A percentile compares a stretch with the other conserved stretches of the same genome.
These are phyloP conservation scores for Lophius americanus DNA, from an alignment of 2,797 vertebrate genomes.

Conservation along the genomic window DNA sequence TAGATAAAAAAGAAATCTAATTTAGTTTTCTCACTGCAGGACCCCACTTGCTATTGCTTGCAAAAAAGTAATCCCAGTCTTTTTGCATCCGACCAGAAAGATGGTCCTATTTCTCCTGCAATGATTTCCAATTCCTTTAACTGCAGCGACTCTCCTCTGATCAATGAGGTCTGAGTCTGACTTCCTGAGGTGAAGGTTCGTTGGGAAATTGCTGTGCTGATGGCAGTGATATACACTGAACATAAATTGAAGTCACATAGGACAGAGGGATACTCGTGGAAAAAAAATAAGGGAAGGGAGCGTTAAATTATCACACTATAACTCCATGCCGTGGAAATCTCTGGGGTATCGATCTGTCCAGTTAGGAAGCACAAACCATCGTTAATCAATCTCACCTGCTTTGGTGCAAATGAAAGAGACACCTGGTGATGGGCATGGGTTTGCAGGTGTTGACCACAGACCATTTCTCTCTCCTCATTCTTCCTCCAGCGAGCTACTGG, in stretches of 20 bases:
- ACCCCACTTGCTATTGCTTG: constrained; percentile 18
- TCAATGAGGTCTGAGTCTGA: constrained; percentile 54
- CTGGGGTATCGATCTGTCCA: too few species aligned
- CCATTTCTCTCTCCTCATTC: too few species aligned
- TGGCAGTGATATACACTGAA: constrained; percentile 13
- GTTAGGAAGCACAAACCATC: too few species aligned
- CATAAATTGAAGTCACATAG: constrained; percentile 14
- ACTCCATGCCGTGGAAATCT: too few species aligned
- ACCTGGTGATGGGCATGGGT: too few species aligned
- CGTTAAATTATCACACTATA: too few species aligned
- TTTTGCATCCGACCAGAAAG: constrained; percentile 12
- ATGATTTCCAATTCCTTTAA: constrained; percentile 59
- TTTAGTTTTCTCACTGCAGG: constrained; percentile 10
- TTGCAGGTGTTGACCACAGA: too few species aligned
- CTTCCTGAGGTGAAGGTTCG: constrained; percentile 47
- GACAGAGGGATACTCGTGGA: not conserved
- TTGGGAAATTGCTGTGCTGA: constrained; percentile 25
- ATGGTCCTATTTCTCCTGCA: constrained; percentile 10
- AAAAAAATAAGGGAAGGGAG: not conserved
- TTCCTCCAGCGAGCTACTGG: too few species aligned
- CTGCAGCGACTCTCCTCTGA: constrained; percentile 37
- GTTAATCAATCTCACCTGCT: too few species aligned
- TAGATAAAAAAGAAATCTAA: too few species aligned
- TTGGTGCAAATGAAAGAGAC: too few species aligned
- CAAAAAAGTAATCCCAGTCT: constrained; percentile 26